A percentile compares a stretch with the other conserved stretches of the same genome.
phyloP scores from a whole-genome alignment of 1,140 invertebrate species.

The Penaeus chinensis region DNA sequence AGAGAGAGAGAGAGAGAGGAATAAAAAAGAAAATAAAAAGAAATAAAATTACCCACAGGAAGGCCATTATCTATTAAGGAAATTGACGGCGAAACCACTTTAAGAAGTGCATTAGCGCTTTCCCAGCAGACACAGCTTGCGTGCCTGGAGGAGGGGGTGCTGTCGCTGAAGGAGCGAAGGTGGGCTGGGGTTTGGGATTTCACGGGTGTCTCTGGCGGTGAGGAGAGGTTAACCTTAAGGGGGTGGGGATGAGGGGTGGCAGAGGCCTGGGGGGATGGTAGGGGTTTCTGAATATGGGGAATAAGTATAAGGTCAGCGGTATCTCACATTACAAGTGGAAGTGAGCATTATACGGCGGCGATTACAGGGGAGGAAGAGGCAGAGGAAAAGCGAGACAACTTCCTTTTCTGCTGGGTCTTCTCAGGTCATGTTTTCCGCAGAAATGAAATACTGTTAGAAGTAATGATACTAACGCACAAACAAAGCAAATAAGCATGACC shows the following conservation, averaged over 20 bases:
- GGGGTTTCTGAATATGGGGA: no score
- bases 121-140: no score
- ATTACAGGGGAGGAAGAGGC: background rate
- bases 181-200: background rate
- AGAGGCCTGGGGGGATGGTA: background rate
- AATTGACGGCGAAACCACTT: background rate
- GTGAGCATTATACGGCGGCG: background rate
- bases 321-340: no score
- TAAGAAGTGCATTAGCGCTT: conserved; percentile 9
- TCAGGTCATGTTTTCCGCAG: no score
- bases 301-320: no score
- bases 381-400: background rate
- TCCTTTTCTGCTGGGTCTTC: no score
- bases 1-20: background rate
- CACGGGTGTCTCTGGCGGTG: background rate
- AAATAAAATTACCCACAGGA: background rate
- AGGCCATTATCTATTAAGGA: background rate
- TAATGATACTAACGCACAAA: background rate
- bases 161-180: background rate
- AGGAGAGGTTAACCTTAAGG: background rate
- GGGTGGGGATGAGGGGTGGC: background rate
- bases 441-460: background rate
- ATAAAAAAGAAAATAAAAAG: background rate
- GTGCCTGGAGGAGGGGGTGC: no score
- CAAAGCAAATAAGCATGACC: no score